Percentiles rank a stretch among this genome's conserved stretches.
phyloP scores from a whole-genome alignment of 2,888 invertebrate genomes.

The Minunthozetes semirufus region DNA sequence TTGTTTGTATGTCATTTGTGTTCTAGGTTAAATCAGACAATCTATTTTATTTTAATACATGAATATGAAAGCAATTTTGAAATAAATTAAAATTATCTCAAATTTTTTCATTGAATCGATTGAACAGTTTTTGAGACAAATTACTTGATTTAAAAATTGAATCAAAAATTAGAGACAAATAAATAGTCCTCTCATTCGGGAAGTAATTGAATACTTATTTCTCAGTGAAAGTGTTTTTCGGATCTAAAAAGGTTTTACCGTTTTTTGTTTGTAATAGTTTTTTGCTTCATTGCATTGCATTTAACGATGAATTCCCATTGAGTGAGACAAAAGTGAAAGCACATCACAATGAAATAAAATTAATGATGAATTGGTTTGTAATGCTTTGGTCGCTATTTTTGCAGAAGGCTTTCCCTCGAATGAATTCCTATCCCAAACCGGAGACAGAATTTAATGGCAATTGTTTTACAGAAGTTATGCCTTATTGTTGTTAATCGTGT shows the following conservation, averaged over 20 bases:
- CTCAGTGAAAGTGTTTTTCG: not conserved
- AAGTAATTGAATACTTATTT: not conserved
- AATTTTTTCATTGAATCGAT: constrained; percentile 18
- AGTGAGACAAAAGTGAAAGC: constrained; percentile 2
- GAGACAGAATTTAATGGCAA: not conserved
- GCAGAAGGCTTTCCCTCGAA: not conserved
- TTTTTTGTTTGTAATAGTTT: not conserved
- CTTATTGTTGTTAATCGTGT: not conserved
- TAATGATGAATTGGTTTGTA: not conserved
- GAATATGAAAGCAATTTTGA: no score
- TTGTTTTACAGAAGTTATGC: not conserved
- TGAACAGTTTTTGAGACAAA: not conserved
- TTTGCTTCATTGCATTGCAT: not conserved
- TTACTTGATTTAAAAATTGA: not conserved
- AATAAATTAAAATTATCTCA: not conserved
- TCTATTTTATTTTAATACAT: no score
- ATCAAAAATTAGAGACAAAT: not conserved
- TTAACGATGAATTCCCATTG: not conserved
- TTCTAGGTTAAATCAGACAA: no score
- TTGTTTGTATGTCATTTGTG: no score
- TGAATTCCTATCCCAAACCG: not conserved
- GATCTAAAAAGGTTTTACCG: not conserved
- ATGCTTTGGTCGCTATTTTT: not conserved
- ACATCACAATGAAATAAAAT: not conserved
- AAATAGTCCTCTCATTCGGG: not conserved